These are phyloP conservation scores for Sebastes fasciatus DNA, from an alignment of 2,113 vertebrate species.

Conservation along the genomic window DNA sequence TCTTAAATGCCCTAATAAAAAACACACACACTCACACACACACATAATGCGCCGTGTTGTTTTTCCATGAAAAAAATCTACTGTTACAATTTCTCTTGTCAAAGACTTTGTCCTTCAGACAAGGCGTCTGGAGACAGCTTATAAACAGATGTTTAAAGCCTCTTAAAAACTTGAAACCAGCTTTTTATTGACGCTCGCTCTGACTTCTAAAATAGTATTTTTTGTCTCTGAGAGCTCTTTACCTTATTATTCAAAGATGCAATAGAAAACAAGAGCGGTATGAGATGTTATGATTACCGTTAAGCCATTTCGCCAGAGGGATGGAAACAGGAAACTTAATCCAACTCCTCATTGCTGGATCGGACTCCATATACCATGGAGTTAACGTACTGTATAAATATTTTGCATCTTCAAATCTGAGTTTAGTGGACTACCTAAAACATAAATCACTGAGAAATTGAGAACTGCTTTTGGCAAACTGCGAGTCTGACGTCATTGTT, in stretches of 20 bases:
- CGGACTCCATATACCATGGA: background rate
- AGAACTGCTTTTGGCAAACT: conserved; percentile 28
- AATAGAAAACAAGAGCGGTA: background rate
- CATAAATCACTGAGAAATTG: conserved; percentile 34
- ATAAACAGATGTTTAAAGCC: conserved; percentile 59
- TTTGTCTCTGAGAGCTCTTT: background rate
- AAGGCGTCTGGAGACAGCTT: conserved; percentile 40
- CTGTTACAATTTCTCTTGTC: conserved; percentile 20
- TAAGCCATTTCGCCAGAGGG: background rate
- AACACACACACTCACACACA: background rate
- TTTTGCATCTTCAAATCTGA: conserved; percentile 3
- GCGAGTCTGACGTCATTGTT: conserved; percentile 48
- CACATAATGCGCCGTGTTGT: background rate
- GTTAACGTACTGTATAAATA: conserved; percentile 17
- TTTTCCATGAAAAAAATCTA: conserved; percentile 42
- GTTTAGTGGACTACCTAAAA: conserved; percentile 17
- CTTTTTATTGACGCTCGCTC: conserved; percentile 50
- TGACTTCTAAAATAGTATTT: conserved; percentile 17
- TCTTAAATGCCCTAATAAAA: conserved; percentile 29
- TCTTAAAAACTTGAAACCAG: conserved; percentile 41
- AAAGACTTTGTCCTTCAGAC: conserved; percentile 40
- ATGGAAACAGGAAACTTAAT: conserved; percentile 10
- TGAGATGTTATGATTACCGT: background rate
- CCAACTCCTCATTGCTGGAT: background rate
- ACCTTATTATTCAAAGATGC: background rate